phyloP scores from a whole-genome alignment of 2,888 invertebrate genomes.

The Notodromas monacha region DNA sequence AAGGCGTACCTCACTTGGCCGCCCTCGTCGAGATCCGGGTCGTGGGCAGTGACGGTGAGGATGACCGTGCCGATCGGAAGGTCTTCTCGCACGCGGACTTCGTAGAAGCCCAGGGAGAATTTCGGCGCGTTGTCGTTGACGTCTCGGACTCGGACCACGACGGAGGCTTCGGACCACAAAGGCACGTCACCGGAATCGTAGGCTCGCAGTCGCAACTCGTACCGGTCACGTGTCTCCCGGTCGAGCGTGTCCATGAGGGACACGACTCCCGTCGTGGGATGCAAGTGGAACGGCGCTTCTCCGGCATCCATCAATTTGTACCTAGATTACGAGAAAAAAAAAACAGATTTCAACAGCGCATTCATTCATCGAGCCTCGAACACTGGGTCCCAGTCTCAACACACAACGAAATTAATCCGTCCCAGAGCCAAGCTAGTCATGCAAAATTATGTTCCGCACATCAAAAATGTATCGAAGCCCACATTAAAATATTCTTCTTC shows the following conservation, averaged over 20 bases:
- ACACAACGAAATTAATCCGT: no score
- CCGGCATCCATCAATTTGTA: slow-evolving; percentile 37
- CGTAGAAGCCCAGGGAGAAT: slow-evolving; percentile 27
- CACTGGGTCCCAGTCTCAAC: no score
- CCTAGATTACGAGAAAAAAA: no score
- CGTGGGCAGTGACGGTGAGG: slow-evolving; percentile 44
- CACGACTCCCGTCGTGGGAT: slow-evolving; percentile 37
- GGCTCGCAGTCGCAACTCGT: slow-evolving; percentile 42
- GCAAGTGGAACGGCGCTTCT: slow-evolving; percentile 37
- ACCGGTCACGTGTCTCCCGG: slow-evolving; percentile 45
- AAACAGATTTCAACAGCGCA: no score
- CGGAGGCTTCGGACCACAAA: slow-evolving; percentile 42
- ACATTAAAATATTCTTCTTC: no score
- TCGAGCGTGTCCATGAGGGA: slow-evolving; percentile 41
- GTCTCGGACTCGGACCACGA: slow-evolving; percentile 50
- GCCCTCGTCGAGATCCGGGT: slow-evolving; percentile 50
- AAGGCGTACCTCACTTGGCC: slow-evolving; percentile 48
- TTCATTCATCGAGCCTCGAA: no score
- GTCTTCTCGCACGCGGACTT: slow-evolving; percentile 58
- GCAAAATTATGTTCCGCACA: no score
- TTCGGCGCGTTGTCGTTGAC: slow-evolving; percentile 61
- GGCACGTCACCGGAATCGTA: slow-evolving; percentile 35
- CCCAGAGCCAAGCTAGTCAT: no score
- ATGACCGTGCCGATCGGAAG: slow-evolving; percentile 57
- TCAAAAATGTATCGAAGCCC: no score